phyloP scores from a whole-genome alignment of 2,888 invertebrate species.

The Nomada hirtipes region DNA sequence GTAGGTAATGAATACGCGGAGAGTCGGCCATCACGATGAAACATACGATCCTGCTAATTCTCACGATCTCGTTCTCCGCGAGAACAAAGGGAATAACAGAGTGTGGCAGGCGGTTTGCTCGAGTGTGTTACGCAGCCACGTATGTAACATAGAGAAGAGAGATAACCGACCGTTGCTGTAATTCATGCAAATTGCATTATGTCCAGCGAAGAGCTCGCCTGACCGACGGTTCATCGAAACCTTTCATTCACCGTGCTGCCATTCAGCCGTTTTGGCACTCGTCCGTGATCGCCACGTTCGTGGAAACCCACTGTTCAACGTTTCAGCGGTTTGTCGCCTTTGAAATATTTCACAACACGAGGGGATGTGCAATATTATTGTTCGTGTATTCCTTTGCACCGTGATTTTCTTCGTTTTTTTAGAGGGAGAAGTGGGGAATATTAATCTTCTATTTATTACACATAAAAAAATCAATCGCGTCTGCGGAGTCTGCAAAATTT shows the following conservation, averaged over 20 bases:
- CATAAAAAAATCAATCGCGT: no score
- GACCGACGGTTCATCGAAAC: conserved; percentile 66
- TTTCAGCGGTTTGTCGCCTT: no score
- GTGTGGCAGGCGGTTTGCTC: conserved; percentile 8
- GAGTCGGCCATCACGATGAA: conserved; percentile 23
- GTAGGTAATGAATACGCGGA: conserved; percentile 25
- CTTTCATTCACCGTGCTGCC: conserved; percentile 69
- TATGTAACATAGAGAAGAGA: conserved; percentile 9
- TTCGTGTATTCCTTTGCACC: no score
- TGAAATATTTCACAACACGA: no score
- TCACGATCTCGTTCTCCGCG: conserved; percentile 56
- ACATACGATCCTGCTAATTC: conserved; percentile 57
- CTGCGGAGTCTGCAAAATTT: no score
- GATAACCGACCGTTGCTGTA: conserved; percentile 52
- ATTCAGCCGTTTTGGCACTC: conserved; percentile 42
- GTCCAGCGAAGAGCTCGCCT: conserved; percentile 56
- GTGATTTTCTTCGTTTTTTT: no score
- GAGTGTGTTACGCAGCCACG: conserved; percentile 14
- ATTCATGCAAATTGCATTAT: conserved; percentile 77
- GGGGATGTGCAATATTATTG: no score
- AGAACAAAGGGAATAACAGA: conserved; percentile 53
- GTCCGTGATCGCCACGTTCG: conserved; percentile 17
- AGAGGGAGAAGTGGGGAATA: no score
- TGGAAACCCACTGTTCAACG: not conserved
- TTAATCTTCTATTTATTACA: no score